These are phyloP conservation scores for Heterodera filipjevi DNA, from an alignment of 2,888 invertebrate species.

Conservation along the genomic window DNA sequence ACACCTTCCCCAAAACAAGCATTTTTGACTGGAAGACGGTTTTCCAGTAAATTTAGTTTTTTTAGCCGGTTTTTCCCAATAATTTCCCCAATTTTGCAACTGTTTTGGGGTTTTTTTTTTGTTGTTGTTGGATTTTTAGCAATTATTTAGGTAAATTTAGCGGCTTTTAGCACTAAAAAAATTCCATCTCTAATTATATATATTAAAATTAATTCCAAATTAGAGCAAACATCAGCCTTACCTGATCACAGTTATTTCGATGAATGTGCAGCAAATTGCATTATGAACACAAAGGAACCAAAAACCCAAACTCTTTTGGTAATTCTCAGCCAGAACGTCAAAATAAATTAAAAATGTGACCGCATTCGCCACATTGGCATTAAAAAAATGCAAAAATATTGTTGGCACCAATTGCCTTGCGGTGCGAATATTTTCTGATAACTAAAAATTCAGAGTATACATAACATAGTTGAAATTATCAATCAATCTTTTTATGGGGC, in stretches of 20 bases:
- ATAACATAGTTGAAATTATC: too few species aligned
- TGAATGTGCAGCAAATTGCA: background rate
- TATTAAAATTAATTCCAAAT: too few species aligned
- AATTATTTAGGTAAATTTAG: too few species aligned
- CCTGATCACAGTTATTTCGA: constrained; percentile 1
- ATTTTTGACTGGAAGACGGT: too few species aligned
- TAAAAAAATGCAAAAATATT: background rate
- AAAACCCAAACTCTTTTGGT: background rate
- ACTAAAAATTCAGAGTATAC: background rate
- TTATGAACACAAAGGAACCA: background rate
- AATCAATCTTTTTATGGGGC: too few species aligned
- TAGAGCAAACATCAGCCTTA: background rate
- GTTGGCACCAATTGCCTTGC: background rate
- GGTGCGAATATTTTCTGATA: constrained; percentile 11
- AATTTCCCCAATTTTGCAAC: too few species aligned
- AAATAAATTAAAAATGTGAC: background rate
- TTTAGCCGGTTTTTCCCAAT: too few species aligned
- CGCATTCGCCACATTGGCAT: background rate
- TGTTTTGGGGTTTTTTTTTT: too few species aligned
- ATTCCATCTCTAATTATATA: too few species aligned
- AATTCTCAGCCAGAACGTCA: background rate
- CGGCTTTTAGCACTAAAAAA: background rate
- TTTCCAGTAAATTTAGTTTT: too few species aligned
- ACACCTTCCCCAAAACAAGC: too few species aligned
- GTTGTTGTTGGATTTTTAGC: too few species aligned